Base-by-base conservation (phyloP, 2,797 vertebrate genomes). In the Spatula versicolor region DNA sequence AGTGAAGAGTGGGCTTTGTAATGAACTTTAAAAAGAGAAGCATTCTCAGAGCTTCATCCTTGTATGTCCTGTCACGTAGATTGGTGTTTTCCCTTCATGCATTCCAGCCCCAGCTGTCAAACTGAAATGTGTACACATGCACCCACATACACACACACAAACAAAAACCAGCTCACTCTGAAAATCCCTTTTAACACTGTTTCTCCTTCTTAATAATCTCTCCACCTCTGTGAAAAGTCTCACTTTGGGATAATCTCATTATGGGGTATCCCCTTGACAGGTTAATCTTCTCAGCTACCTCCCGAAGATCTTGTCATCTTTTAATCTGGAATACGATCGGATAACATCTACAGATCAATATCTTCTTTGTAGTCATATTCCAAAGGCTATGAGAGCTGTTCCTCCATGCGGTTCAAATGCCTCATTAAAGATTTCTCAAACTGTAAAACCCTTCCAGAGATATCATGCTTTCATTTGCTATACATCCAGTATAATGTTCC, bases 371-470 rank as follows among this genome's bases (percentile, higher is more conserved):
- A 96, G 86, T 93, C 83, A n/a, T 79, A 75, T 86, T 97, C 86
- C 60, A 90, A 85, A 77, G 88, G 86, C 91, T 93, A 66, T 69
- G 90, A 96, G 54, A 95, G 71, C 68, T 35, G 9, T 86, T 97
- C 73, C 86, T 48, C 69, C 15, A 33, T 74, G 83, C 85, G 93
- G 78, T 74, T 97, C 93, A 96, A 96, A 96, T 67, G 92, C 72
- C 90, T 96, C 86, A 88, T 95, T 97, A 97, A 97, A 96, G 94
- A 95, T 92, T 95, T 74, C 96, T 83, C 80, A 90, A 92, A 79
- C 80, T 95, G 59, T 89, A 96, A 96, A 97, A 82, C 28, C 86
- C 78, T 92, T 96, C 82, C 88, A 97, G 96, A 96, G 90, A 94
- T 78, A 93, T 77, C 74, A 63, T 55, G 71, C 75, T 71, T 96